Percentiles rank a stretch among this genome's conserved stretches.
phyloP scores from a whole-genome alignment of 1,140 invertebrate species.

The Theocolax elegans region DNA sequence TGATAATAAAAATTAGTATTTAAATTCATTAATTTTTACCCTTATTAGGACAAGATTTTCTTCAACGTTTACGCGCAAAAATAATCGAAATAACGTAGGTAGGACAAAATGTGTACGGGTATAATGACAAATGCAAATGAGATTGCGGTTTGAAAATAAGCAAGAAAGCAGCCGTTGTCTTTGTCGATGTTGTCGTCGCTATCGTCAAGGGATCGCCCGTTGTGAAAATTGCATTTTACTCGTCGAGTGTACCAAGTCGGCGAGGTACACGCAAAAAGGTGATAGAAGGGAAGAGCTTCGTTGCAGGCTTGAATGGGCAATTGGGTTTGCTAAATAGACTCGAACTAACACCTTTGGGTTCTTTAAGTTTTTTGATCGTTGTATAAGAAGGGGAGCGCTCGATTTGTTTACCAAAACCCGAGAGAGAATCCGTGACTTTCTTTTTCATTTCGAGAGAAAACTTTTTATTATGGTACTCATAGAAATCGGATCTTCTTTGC shows the following conservation, averaged over 20 bases:
- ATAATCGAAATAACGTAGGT: background rate
- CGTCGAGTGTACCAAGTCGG: background rate
- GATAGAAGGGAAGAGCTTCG: background rate
- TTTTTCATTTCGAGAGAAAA: background rate
- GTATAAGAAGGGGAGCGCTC: too few species aligned
- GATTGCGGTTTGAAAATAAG: constrained; percentile 48
- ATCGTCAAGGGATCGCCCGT: background rate
- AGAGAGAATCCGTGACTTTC: constrained; percentile 12
- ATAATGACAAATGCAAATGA: constrained; percentile 47
- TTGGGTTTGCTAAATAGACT: constrained; percentile 34
- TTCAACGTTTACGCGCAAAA: too few species aligned
- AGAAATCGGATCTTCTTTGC: too few species aligned
- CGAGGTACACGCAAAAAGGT: too few species aligned
- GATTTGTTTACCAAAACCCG: constrained; percentile 2
- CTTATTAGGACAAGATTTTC: too few species aligned
- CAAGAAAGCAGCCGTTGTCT: too few species aligned
- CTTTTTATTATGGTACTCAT: background rate
- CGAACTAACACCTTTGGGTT: constrained; percentile 8
- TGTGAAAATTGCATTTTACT: constrained; percentile 8
- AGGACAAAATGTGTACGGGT: background rate
- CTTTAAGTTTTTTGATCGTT: background rate
- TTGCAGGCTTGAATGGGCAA: constrained; percentile 28
- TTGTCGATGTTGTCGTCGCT: constrained; percentile 17
- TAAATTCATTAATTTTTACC: too few species aligned
- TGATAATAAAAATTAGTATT: too few species aligned